Base-by-base conservation (phyloP, 2,113 vertebrate genomes). In the Ancistrus triradiatus region DNA sequence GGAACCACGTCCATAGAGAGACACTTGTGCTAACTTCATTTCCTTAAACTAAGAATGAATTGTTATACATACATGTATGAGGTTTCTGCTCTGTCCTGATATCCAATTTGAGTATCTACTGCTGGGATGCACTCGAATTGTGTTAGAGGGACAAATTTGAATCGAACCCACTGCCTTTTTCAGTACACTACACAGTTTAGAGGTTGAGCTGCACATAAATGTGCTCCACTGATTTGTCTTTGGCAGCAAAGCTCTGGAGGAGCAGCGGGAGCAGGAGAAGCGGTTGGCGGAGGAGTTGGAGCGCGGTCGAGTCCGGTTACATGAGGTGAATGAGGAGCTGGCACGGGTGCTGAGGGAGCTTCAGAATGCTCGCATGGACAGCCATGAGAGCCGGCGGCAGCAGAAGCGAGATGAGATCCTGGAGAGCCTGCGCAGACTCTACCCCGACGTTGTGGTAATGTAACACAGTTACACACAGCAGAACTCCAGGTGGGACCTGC, bases 381-480 rank as follows among this genome's bases (percentile, higher is more conserved):
- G 55, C 31, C 91, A 93, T 0, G 95, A 99, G 68, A 91, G 87
- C 43, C 89, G 64, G 17, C 78, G 89, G 0, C 87, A 92, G 65
- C 87, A 86, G 72, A 90, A 77, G 77, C 90, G 82, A 76, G 87
- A 90, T 13, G 93, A 97, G 70, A 65, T 90, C 46, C 75, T 97
- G 10, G 90, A 92, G 18, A 89, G 76, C 67, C 88, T 99, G 7
- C 84, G 73, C 68, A 88, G 90, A 55, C 85, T 94, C 0, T 93
- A 87, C 70, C 92, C 95, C 0, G 89, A 94, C 19, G 64, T 80
- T 4, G 89, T 99, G 92, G 96, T 99, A 66, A 9, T 48, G 15
- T 28, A 56, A 22, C 21, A 27, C 11, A 15, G 6, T 13, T n/a
- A n/a, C 8, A 50, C 33, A 24, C 18, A 66, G 18, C 13, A 7